These are phyloP conservation scores for Takifugu rubripes DNA, from an alignment of 2,797 vertebrate species.

Conservation along the genomic window DNA sequence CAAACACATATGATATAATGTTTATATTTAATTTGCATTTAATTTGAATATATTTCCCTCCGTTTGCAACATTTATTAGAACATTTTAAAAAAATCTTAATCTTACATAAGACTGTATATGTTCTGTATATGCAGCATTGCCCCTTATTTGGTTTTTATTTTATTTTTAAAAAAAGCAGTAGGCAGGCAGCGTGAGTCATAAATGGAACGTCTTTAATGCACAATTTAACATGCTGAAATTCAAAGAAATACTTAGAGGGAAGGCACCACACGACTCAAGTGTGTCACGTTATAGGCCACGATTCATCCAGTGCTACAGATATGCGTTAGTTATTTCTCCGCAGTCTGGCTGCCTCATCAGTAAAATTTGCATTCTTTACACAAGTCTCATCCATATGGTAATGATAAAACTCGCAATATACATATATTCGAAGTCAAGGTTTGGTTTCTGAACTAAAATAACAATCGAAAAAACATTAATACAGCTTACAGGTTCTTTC, in stretches of 20 bases:
- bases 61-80: neutral
- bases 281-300: constrained; percentile 1
- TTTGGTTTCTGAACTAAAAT: too few species aligned
- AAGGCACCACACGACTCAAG: constrained; percentile 15
- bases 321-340: neutral
- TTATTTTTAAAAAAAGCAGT: constrained; percentile 7
- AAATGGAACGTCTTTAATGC: constrained; percentile 29
- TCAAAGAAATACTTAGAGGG: constrained; percentile 25
- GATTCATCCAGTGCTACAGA: neutral
- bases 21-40: constrained; percentile 10
- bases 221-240: constrained; percentile 42
- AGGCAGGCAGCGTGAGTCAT: constrained; percentile 37
- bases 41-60: neutral
- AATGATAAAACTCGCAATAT: too few species aligned
- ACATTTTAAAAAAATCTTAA: neutral
- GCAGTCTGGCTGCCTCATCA: too few species aligned
- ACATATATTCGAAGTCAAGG: too few species aligned
- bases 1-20: constrained; percentile 1
- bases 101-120: neutral
- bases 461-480: too few species aligned
- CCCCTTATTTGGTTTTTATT: neutral
- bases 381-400: too few species aligned
- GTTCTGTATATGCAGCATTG: constrained; percentile 8
- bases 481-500: too few species aligned
- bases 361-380: too few species aligned